phyloP scores from a whole-genome alignment of 2,888 invertebrate genomes.

The Cecidostiba fungosa region DNA sequence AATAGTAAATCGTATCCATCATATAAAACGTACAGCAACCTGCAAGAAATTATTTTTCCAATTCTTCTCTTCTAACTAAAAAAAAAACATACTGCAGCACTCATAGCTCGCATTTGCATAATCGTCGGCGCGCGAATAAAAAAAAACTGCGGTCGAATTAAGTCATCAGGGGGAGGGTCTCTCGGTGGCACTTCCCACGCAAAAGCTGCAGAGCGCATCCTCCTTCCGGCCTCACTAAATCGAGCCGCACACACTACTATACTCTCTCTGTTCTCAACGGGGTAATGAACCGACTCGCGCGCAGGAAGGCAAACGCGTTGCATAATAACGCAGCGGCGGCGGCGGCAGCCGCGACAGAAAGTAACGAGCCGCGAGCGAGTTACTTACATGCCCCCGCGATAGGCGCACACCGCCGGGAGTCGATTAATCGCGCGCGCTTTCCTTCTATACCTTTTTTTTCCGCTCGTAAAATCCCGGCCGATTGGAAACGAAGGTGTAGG shows the following conservation, averaged over 20 bases:
- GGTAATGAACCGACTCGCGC: conserved; percentile 52
- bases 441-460: background rate
- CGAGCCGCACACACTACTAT: background rate
- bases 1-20: conserved; percentile 11
- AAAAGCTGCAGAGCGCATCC: conserved; percentile 44
- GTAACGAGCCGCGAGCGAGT: conserved; percentile 65
- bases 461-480: conserved; percentile 33
- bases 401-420: conserved; percentile 22
- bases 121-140: conserved; percentile 32
- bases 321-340: conserved; percentile 68
- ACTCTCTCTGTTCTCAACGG: conserved; percentile 8
- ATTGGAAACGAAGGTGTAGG: conserved; percentile 18
- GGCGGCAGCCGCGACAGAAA: conserved; percentile 69
- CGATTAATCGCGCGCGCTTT: conserved; percentile 20
- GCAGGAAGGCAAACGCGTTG: conserved; percentile 64
- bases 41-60: background rate
- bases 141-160: conserved; percentile 41
- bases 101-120: conserved; percentile 43
- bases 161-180: conserved; percentile 51
- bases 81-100: background rate
- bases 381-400: conserved; percentile 49
- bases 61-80: background rate
- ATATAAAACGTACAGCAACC: background rate
- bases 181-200: conserved; percentile 62
- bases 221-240: conserved; percentile 52